Evolutionary conservation across 2,888 invertebrate species (phyloP), one percentile per base, ranked within the genome.

Genomic region (Vanessa cardui): DNA sequence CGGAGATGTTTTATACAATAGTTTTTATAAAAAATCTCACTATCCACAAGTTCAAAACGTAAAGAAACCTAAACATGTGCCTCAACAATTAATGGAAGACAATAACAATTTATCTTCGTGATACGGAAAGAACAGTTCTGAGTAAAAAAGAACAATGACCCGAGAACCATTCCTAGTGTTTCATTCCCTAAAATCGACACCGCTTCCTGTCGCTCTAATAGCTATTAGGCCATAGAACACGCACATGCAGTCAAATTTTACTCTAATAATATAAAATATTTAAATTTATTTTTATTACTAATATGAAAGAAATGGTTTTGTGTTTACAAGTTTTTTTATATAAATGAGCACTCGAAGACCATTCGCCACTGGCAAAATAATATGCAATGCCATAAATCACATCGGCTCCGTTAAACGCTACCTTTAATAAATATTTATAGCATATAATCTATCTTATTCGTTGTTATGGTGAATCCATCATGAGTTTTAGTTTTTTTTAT

Each of bases 151-250:
- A 87, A 91, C 91, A 91, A 89, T 91, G 90, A 91, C 90, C 90
- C 83, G 87, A 83, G 84, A 87, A 87, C 84, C 83, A 81, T 86
- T 89, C 80, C 81, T 83, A 83, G 84, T 79, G 82, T 85, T 88
- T 84, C 87, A 86, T 90, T 91, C 88, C 89, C 89, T 84, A 89
- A 89, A 91, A 88, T 88, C 87, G 89, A 89, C 89, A 86, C 83
- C 84, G 85, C 83, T 90, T 91, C 90, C 92, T 90, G 90, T 80
- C 80, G 82, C 83, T 82, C 83, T 86, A 85, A 85, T 84, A 81
- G 83, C 82, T 78, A 76, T 77, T 78, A 76, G 76, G 77, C 76
- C 75, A 79, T 77, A 76, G 75, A 79, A 77, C 80, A 78, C 85
- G 83, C 87, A 84, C 83, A 81, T 82, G 61, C 59, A 65, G 58